Percentiles rank a stretch among this genome's conserved stretches.
Conservation (phyloP, 2,797 vertebrate species). For the Thalassophryne amazonica region DNA sequence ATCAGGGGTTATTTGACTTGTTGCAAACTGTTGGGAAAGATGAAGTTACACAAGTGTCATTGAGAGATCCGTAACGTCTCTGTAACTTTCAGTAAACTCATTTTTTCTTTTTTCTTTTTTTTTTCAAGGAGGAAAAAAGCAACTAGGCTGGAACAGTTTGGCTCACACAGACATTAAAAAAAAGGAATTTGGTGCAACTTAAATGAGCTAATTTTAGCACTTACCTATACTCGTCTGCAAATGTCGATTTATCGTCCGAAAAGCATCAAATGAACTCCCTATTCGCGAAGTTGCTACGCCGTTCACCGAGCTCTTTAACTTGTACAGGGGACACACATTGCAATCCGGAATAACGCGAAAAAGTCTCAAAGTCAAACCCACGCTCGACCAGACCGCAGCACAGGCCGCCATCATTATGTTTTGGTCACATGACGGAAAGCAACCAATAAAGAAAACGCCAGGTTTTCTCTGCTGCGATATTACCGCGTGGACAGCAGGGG, state of each 20-base stretch:
- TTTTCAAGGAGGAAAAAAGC: too few relatives aligned
- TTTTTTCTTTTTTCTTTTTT: too few relatives aligned
- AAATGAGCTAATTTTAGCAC: constrained; percentile 34
- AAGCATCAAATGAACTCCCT: constrained; percentile 20
- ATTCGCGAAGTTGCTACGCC: constrained; percentile 3
- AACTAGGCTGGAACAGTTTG: too few relatives aligned
- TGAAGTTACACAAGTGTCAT: constrained; percentile 24
- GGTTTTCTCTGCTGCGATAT: background rate
- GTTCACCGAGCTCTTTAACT: constrained; percentile 38
- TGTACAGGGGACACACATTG: constrained; percentile 55
- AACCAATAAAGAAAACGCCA: constrained; percentile 54
- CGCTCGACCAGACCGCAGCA: constrained; percentile 63
- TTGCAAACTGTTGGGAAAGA: constrained; percentile 18
- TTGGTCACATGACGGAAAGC: constrained; percentile 56
- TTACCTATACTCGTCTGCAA: constrained; percentile 71
- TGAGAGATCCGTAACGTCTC: too few relatives aligned
- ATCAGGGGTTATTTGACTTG: background rate
- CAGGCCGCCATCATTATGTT: constrained; percentile 78
- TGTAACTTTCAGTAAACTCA: too few relatives aligned
- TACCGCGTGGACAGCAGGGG: constrained; percentile 35
- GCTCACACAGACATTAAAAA: too few relatives aligned
- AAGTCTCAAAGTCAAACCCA: constrained; percentile 74
- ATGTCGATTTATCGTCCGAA: constrained; percentile 63
- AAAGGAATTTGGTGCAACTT: too few relatives aligned
- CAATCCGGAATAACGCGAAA: constrained; percentile 62